Conservation (phyloP, 2,113 vertebrate species). For the Equus przewalskii region DNA sequence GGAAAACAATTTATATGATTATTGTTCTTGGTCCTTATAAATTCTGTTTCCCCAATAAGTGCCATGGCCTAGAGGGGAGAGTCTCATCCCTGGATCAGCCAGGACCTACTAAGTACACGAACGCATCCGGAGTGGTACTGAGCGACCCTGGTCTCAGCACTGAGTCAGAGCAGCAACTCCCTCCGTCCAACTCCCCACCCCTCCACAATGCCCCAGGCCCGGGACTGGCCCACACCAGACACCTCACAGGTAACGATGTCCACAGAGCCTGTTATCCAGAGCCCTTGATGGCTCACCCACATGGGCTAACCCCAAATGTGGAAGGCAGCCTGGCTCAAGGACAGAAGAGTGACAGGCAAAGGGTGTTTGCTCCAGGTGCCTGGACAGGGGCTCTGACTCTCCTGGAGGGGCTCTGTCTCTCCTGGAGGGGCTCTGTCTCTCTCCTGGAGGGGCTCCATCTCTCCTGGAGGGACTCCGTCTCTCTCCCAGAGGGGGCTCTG, state of each 20-base stretch:
- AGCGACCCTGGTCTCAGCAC: neutral
- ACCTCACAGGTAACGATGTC: neutral
- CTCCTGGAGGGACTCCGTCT: neutral
- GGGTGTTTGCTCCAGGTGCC: neutral
- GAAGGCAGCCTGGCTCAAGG: neutral
- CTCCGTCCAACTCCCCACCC: neutral
- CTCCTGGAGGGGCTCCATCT: neutral
- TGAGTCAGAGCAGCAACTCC: neutral
- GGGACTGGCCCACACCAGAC: neutral
- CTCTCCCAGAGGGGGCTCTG: neutral
- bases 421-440: too few species aligned
- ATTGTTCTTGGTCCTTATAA: neutral
- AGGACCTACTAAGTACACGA: too few species aligned
- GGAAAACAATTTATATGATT: neutral
- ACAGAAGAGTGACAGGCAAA: neutral
- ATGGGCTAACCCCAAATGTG: neutral
- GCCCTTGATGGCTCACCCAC: neutral
- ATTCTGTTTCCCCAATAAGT: constrained; percentile 33
- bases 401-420: too few species aligned
- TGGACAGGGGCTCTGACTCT: too few species aligned
- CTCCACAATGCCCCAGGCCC: neutral
- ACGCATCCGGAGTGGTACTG: rapidly evolving
- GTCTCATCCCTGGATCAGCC: neutral
- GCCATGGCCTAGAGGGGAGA: neutral
- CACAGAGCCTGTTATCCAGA: neutral